phyloP scores from a whole-genome alignment of 2,888 invertebrate species.

The Neuroscelio doddi region DNA sequence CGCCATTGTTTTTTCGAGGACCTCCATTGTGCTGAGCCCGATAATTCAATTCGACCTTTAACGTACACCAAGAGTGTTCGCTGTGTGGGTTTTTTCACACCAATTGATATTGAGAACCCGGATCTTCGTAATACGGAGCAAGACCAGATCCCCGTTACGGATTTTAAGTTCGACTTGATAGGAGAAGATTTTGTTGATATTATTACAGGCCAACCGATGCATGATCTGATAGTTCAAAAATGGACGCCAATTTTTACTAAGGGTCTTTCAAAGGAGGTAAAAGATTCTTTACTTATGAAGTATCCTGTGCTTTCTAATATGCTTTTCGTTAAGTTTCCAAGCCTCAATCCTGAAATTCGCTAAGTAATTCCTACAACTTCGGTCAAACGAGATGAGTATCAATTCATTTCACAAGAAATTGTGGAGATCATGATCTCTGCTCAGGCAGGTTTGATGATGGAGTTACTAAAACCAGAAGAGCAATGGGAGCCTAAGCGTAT shows the following conservation, averaged over 20 bases:
- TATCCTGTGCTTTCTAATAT: constrained; percentile 18
- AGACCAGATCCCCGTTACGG: not conserved
- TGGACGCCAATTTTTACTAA: constrained; percentile 14
- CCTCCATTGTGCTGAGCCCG: constrained; percentile 3
- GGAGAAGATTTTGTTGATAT: not conserved
- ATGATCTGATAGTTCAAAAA: constrained; percentile 4
- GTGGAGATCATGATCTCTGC: constrained; percentile 15
- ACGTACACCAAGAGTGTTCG: not conserved
- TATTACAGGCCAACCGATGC: constrained; percentile 1
- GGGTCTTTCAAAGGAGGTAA: constrained; percentile 14
- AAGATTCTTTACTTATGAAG: constrained; percentile 24
- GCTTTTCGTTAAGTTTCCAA: constrained; percentile 7
- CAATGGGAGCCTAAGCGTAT: constrained; percentile 22
- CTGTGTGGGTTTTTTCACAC: not conserved
- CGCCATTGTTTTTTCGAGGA: constrained; percentile 5
- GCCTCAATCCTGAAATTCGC: constrained; percentile 11
- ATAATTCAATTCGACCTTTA: not conserved
- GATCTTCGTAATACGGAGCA: not conserved
- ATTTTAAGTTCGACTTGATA: constrained; percentile 8
- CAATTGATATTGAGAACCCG: not conserved
- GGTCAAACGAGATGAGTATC: constrained; percentile 22
- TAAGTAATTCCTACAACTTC: constrained; percentile 7
- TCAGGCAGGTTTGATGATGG: constrained; percentile 14
- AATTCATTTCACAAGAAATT: constrained; percentile 9
- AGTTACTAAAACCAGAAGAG: constrained; percentile 24